phyloP scores from a whole-genome alignment of 2,797 vertebrate genomes.

The Thaleichthys pacificus region DNA sequence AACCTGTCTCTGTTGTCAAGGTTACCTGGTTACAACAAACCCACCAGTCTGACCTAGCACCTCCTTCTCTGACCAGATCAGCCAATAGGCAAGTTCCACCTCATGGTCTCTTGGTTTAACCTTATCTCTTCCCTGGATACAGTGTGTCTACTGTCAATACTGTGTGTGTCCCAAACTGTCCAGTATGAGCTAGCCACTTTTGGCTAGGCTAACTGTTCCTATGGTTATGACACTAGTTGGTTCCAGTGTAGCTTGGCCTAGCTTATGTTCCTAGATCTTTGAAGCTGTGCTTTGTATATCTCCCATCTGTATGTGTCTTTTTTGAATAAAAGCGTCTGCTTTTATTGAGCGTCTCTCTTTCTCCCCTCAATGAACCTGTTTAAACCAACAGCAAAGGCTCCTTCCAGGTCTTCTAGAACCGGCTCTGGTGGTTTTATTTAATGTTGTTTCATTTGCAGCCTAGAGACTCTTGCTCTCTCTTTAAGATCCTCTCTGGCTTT shows the following conservation, averaged over 20 bases:
- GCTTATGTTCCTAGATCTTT: too few relatives aligned
- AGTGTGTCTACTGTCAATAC: too few relatives aligned
- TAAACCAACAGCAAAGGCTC: conserved; percentile 21
- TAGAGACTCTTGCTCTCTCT: neutral
- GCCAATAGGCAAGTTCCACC: neutral
- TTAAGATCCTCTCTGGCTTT: neutral
- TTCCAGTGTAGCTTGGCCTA: too few relatives aligned
- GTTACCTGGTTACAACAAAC: neutral
- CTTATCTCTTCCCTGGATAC: too few relatives aligned
- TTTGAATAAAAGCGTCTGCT: too few relatives aligned
- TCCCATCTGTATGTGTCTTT: too few relatives aligned
- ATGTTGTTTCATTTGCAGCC: conserved; percentile 17
- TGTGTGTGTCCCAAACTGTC: too few relatives aligned
- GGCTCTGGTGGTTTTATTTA: conserved; percentile 33
- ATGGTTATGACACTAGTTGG: too few relatives aligned
- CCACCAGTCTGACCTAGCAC: neutral
- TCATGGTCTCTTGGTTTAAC: neutral
- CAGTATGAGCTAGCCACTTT: too few relatives aligned
- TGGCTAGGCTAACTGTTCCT: too few relatives aligned
- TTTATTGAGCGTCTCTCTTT: neutral
- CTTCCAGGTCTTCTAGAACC: conserved; percentile 27
- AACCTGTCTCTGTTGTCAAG: neutral
- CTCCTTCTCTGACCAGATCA: neutral
- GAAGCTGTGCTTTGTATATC: too few relatives aligned
- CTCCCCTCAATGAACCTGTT: neutral